Evolutionary conservation across 1,140 invertebrate genomes (phyloP), one percentile per base, ranked within the genome.

Genomic region (Zelostemma sp.): DNA sequence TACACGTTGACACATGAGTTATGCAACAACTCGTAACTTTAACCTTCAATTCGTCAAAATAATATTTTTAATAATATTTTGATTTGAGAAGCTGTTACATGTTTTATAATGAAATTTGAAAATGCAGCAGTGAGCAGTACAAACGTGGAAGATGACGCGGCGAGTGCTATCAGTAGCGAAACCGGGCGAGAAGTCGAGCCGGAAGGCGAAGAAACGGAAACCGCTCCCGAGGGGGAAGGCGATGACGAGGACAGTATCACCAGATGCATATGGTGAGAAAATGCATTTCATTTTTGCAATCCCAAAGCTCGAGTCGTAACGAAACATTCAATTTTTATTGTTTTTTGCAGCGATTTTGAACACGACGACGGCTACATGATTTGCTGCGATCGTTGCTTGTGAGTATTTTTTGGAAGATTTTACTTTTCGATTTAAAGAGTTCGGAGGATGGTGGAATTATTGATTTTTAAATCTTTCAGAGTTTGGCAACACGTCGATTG

Each of bases 321-420:
- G 11, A 35, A 35, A 46, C 1, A 38, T 51, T 66, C 9, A 18
- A n/a, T 1, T 59, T 15, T 56, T 31, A 9, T 11, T 12, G 82
- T 86, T 48, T 46, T 46, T 46, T 46, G 18, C 69, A 90, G 96
- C 87, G 95, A 96, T 73, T 96, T 95, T 75, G 91, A 95, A 28
- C 96, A 98, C 81, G 97, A 98, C 81, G 97, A 98, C 86, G 97
- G 96, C 4, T 98, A 97, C 78, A 98, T 98, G 97, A 97, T 98
- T 53, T 97, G 95, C 84, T 98, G 97, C 86, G 96, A 98, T 80
- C 88, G 88, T 48, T 93, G 92, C 80, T 87, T 88, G 90, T 91
- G 89, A 91, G 85, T 95, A 84, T 63, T 70, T 79, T 68, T 71
- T n/a, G 3, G 11, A 9, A 1, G 5, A 28, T 25, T 55, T 6